These are phyloP conservation scores for Gobio gobio DNA, from an alignment of 2,113 vertebrate species.

Conservation along the genomic window DNA sequence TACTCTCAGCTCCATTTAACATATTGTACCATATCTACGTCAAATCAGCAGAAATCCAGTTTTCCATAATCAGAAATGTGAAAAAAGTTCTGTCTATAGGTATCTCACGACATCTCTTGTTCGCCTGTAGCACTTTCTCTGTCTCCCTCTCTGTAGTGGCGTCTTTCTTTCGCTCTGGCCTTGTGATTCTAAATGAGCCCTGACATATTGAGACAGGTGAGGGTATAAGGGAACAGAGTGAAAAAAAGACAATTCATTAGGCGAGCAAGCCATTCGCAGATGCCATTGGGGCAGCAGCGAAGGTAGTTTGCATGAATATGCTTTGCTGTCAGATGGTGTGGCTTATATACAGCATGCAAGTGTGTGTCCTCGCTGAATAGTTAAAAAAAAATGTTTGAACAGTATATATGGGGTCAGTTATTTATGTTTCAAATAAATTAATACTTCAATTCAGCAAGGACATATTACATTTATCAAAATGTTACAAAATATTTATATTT, in stretches of 20 bases:
- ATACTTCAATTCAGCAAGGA: too few species aligned
- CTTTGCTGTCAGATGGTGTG: background rate
- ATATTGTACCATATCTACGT: too few species aligned
- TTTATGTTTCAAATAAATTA: too few species aligned
- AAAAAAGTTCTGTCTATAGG: background rate
- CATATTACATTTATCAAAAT: too few species aligned
- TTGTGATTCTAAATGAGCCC: slow-evolving; percentile 41
- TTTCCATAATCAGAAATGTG: background rate
- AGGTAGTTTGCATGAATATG: slow-evolving; percentile 6
- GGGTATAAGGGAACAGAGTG: slow-evolving; percentile 17
- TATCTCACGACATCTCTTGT: background rate
- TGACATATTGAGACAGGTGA: slow-evolving; percentile 46
- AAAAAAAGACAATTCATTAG: slow-evolving; percentile 40
- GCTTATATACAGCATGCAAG: background rate
- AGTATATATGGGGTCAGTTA: too few species aligned
- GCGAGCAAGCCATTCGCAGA: slow-evolving; percentile 21
- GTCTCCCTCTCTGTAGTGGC: background rate
- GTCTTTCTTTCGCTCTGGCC: slow-evolving; percentile 3
- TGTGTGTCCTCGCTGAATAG: background rate
- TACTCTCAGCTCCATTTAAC: too few species aligned
- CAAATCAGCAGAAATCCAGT: background rate
- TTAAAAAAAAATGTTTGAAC: too few species aligned
- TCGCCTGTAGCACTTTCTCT: background rate
- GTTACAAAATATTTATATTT: too few species aligned
- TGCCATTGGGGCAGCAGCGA: background rate